Percentiles rank a stretch among this genome's conserved stretches.
Evolutionary conservation across 2,113 vertebrate genomes (phyloP).

Genomic region (Antechinus flavipes): DNA sequence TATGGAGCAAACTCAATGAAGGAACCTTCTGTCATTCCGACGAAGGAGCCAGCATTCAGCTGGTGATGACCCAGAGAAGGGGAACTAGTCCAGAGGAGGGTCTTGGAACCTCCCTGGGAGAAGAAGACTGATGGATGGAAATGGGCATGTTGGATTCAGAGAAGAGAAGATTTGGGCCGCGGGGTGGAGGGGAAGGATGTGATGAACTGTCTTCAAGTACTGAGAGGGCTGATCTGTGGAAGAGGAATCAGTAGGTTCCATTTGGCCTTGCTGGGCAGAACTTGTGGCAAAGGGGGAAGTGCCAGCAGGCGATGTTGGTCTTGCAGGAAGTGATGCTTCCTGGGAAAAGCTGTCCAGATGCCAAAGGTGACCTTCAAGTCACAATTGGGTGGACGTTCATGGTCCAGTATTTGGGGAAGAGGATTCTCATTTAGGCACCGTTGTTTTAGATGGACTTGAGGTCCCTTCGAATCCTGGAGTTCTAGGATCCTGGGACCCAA

Average conservation of each 20-base stretch:
- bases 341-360: neutral
- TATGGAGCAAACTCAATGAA: neutral
- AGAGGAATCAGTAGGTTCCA: neutral
- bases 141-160: neutral
- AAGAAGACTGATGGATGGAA: neutral
- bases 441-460: neutral
- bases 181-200: too few species aligned
- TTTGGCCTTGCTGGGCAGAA: neutral
- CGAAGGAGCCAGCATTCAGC: neutral
- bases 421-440: neutral
- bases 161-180: neutral
- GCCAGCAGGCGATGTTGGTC: neutral
- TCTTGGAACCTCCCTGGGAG: too few species aligned
- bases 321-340: neutral
- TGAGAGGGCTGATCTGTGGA: too few species aligned
- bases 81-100: neutral
- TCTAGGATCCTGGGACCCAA: neutral
- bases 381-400: neutral
- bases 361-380: neutral
- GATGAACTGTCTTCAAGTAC: too few species aligned
- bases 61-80: neutral
- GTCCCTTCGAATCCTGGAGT: neutral
- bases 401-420: neutral
- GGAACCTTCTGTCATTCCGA: neutral
- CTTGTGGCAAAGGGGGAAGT: too few species aligned